Percentiles rank a stretch among this genome's conserved stretches.
These are phyloP conservation scores for Ictidomys tridecemlineatus DNA, from an alignment of 2,113 vertebrate species.

Conservation along the genomic window DNA sequence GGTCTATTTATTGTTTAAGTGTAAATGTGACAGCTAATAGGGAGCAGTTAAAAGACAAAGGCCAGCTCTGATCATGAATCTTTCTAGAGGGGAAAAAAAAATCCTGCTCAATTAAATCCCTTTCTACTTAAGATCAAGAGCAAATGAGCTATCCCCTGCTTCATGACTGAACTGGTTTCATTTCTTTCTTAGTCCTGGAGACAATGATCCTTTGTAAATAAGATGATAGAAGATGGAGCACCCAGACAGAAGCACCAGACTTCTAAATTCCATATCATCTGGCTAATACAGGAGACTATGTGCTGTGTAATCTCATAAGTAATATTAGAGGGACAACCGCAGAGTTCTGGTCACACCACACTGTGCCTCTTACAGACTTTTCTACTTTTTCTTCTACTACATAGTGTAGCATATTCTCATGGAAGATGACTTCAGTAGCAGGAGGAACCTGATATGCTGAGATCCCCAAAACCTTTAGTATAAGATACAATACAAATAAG, in stretches of 20 bases:
- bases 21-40: neutral
- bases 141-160: neutral
- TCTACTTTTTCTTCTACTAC: neutral
- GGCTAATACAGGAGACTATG: fast-evolving
- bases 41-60: neutral
- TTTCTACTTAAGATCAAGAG: neutral
- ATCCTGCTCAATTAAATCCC: neutral
- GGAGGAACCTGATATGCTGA: neutral
- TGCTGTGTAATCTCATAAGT: neutral
- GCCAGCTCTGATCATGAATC: neutral
- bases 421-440: neutral
- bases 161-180: neutral
- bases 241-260: fast-evolving
- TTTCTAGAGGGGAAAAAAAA: neutral
- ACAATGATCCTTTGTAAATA: neutral
- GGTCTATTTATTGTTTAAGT: neutral
- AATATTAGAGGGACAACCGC: fast-evolving
- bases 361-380: fast-evolving
- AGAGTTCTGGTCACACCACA: fast-evolving
- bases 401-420: neutral
- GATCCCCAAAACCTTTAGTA: neutral
- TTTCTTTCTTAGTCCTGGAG: neutral
- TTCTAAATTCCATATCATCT: neutral
- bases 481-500: neutral
- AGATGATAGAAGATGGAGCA: fast-evolving